Conservation (phyloP, 2,888 invertebrate species). For the Drosophila rubida region DNA sequence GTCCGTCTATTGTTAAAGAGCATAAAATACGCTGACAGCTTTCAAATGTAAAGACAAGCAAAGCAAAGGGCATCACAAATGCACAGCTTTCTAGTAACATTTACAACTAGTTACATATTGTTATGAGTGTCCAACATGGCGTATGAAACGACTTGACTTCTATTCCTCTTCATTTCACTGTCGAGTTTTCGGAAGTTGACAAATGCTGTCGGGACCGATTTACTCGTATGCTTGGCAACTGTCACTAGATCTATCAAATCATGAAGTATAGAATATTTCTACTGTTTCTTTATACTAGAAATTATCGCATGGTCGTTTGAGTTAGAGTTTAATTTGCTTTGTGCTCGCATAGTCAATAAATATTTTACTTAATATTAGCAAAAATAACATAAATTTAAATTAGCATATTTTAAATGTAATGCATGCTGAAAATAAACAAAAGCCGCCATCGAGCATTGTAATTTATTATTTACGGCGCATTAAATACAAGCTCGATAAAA, state of each 20-base stretch:
- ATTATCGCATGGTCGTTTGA: background rate
- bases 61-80: constrained; percentile 6
- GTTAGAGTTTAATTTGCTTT: background rate
- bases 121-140: constrained; percentile 21
- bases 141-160: background rate
- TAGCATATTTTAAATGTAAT: constrained; percentile 75
- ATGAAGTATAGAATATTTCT: too few relatives aligned
- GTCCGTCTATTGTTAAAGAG: constrained; percentile 69
- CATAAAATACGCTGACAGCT: constrained; percentile 73
- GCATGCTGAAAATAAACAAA: constrained; percentile 66
- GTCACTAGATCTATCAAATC: background rate
- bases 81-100: constrained; percentile 27
- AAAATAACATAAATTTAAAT: constrained; percentile 64
- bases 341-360: constrained; percentile 27
- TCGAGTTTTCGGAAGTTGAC: background rate
- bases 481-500: constrained; percentile 64
- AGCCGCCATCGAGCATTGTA: constrained; percentile 21
- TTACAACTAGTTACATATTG: constrained; percentile 34
- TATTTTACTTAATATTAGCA: constrained; percentile 32
- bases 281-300: background rate
- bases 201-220: background rate
- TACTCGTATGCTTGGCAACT: background rate
- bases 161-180: background rate
- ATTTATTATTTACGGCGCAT: constrained; percentile 72
- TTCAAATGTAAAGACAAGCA: constrained; percentile 55